phyloP scores from a whole-genome alignment of 2,888 invertebrate species.

The Oxytorus armatus region DNA sequence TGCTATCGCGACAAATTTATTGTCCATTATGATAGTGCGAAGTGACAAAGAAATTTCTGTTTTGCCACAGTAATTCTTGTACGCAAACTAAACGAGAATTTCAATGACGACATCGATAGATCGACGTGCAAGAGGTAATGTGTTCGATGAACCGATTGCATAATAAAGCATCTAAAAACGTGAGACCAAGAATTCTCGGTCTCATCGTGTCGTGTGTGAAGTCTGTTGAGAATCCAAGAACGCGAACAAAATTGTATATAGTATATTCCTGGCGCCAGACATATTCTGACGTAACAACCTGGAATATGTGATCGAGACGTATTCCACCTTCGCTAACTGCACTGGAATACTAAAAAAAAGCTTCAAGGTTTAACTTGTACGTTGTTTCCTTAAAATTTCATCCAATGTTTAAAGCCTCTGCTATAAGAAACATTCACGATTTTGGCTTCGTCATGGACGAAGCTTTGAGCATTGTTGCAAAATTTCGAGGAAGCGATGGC shows the following conservation, averaged over 20 bases:
- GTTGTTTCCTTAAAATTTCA: too few species aligned
- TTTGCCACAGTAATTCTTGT: too few species aligned
- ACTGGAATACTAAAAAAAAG: too few species aligned
- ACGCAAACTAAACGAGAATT: too few species aligned
- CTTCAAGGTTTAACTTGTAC: not conserved
- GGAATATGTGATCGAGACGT: not conserved
- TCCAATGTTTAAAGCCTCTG: too few species aligned
- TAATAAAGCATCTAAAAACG: not conserved
- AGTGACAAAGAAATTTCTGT: too few species aligned
- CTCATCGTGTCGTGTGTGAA: not conserved
- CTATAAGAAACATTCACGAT: too few species aligned
- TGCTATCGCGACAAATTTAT: too few species aligned
- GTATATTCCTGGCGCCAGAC: constrained; percentile 30
- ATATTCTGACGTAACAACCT: not conserved
- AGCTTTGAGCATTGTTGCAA: too few species aligned
- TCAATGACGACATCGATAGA: not conserved
- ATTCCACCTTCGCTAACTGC: not conserved
- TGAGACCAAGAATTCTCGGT: constrained; percentile 20
- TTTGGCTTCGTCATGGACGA: too few species aligned
- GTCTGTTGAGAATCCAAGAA: constrained; percentile 3
- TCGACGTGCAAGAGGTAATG: not conserved
- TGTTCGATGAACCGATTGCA: constrained; percentile 30
- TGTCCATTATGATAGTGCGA: too few species aligned
- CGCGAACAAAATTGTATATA: not conserved
- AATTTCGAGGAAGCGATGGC: too few species aligned